Percentiles rank a stretch among this genome's conserved stretches.
Evolutionary conservation across 2,113 vertebrate genomes (phyloP).

Genomic region (Sylvilagus bachmani): DNA sequence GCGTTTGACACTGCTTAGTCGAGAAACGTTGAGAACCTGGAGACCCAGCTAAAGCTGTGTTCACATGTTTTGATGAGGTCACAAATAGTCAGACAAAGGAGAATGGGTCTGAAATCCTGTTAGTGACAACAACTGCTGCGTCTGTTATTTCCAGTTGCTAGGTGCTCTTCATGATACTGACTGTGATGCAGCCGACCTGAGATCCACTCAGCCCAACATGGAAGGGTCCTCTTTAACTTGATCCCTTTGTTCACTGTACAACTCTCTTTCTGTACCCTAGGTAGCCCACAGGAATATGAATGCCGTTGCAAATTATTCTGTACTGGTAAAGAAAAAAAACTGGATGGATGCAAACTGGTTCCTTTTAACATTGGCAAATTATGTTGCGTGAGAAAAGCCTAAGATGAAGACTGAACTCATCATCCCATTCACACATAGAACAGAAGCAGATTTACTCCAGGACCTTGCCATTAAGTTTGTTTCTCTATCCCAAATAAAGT

Average conservation of each 20-base stretch:
- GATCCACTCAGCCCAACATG: accelerated
- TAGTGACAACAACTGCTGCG: not conserved
- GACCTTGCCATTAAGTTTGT: not conserved
- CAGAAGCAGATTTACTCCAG: accelerated
- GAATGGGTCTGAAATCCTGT: accelerated
- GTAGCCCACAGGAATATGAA: too few relatives aligned
- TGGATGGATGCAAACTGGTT: too few relatives aligned
- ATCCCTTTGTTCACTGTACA: accelerated
- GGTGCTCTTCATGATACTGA: accelerated
- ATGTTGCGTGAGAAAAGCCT: too few relatives aligned
- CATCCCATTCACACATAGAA: accelerated
- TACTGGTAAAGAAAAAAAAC: too few relatives aligned
- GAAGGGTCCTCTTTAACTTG: too few relatives aligned
- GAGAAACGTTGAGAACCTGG: too few relatives aligned
- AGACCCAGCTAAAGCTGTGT: accelerated
- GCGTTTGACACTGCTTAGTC: not conserved
- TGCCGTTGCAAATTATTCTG: too few relatives aligned
- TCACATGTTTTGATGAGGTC: not conserved
- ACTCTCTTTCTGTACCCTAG: not conserved
- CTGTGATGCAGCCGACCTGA: accelerated
- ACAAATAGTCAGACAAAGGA: not conserved
- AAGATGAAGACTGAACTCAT: accelerated
- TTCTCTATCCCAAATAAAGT: not conserved
- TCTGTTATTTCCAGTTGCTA: too few relatives aligned
- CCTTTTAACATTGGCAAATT: too few relatives aligned